These are phyloP conservation scores for Watsonalla binaria DNA, from an alignment of 2,888 invertebrate genomes.

Conservation along the genomic window DNA sequence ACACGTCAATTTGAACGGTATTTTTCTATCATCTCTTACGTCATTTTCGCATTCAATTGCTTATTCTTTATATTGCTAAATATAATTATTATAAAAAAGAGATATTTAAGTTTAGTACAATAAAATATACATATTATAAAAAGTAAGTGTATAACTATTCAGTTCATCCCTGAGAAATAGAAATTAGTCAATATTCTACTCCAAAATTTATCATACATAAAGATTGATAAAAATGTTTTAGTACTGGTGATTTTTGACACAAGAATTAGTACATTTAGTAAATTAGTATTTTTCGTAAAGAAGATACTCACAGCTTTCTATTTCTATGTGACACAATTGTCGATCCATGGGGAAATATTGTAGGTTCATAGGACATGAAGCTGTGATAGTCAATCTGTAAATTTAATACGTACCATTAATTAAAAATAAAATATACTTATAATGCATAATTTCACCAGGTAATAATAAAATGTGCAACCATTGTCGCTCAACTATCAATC, in stretches of 20 bases:
- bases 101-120: no score
- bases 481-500: no score
- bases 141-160: neutral
- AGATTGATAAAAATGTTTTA: conserved; percentile 3
- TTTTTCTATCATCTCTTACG: conserved; percentile 59
- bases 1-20: conserved; percentile 34
- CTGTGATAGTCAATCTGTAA: conserved; percentile 94
- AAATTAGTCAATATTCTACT: neutral
- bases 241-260: no score
- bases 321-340: conserved; percentile 95
- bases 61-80: neutral
- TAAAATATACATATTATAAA: neutral
- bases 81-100: no score
- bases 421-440: no score
- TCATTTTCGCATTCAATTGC: conserved; percentile 6
- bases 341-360: conserved; percentile 98
- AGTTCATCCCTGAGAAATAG: neutral
- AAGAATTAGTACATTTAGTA: no score
- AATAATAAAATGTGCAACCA: neutral
- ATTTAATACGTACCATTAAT: no score
- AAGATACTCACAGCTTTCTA: conserved; percentile 95
- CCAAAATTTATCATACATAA: neutral
- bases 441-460: no score
- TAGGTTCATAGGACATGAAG: conserved; percentile 97
- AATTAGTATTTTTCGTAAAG: no score